These are phyloP conservation scores for Periophthalmus modestus DNA, from an alignment of 2,113 vertebrate species.

Conservation along the genomic window DNA sequence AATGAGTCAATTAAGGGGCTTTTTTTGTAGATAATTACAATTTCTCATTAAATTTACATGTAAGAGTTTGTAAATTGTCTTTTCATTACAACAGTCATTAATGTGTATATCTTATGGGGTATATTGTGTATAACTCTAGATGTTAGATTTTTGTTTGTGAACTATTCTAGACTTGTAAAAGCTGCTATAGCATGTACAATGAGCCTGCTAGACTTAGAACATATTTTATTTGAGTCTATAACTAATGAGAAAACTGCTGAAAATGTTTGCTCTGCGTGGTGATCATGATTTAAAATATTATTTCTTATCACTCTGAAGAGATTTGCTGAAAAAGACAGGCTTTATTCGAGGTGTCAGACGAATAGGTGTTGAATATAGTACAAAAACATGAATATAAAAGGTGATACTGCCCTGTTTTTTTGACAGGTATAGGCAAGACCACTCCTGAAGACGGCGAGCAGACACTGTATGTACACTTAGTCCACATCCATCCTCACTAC, in stretches of 20 bases:
- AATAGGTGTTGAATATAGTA: neutral
- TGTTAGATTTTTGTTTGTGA: too few species aligned
- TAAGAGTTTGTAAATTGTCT: neutral
- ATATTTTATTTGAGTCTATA: neutral
- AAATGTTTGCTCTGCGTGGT: neutral
- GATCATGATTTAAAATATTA: neutral
- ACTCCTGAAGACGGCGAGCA: slow-evolving; percentile 43
- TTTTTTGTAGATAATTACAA: neutral
- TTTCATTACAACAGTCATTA: neutral
- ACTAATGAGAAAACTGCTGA: neutral
- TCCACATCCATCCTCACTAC: slow-evolving; percentile 68
- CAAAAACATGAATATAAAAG: neutral
- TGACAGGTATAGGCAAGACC: slow-evolving; percentile 60
- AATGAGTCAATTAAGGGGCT: neutral
- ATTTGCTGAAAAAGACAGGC: neutral
- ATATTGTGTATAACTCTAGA: too few species aligned
- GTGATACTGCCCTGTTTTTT: neutral
- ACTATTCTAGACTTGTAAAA: too few species aligned
- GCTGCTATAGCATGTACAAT: too few species aligned
- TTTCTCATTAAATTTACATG: too few species aligned
- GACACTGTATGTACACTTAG: slow-evolving; percentile 37
- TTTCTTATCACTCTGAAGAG: neutral
- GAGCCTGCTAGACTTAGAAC: neutral
- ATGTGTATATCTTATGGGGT: too few species aligned
- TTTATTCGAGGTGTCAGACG: neutral